Conservation (phyloP, 2,113 vertebrate genomes). For the Sander vitreus region DNA sequence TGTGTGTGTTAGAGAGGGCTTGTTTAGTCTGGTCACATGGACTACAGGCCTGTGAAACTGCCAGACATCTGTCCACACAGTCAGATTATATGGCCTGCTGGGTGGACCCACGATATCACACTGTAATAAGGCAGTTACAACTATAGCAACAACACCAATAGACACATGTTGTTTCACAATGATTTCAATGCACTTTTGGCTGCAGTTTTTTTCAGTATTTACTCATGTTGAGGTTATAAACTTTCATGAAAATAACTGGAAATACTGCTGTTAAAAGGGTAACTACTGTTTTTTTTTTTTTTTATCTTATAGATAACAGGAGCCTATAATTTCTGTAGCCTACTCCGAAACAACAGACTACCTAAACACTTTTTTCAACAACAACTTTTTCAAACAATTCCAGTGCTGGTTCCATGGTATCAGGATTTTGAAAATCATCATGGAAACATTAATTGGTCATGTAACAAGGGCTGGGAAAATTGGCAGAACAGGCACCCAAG, state of each 20-base stretch:
- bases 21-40: slow-evolving; percentile 86
- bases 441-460: too few relatives aligned
- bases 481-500: too few relatives aligned
- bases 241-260: neutral
- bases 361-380: too few relatives aligned
- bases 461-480: too few relatives aligned
- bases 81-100: slow-evolving; percentile 70
- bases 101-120: slow-evolving; percentile 51
- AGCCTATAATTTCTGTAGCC: too few relatives aligned
- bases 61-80: slow-evolving; percentile 69
- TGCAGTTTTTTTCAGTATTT: slow-evolving; percentile 31
- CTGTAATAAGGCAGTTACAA: slow-evolving; percentile 51
- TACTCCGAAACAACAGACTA: too few relatives aligned
- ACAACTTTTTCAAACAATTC: too few relatives aligned
- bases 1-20: slow-evolving; percentile 55
- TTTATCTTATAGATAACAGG: too few relatives aligned
- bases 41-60: slow-evolving; percentile 66
- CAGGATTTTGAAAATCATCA: too few relatives aligned
- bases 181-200: slow-evolving; percentile 10
- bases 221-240: slow-evolving; percentile 2
- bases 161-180: slow-evolving; percentile 15
- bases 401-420: too few relatives aligned
- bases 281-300: too few relatives aligned
- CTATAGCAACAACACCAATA: slow-evolving; percentile 17
- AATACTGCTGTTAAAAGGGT: neutral